Base-by-base conservation (phyloP, 2,797 vertebrate genomes). In the Phoebastria nigripes region DNA sequence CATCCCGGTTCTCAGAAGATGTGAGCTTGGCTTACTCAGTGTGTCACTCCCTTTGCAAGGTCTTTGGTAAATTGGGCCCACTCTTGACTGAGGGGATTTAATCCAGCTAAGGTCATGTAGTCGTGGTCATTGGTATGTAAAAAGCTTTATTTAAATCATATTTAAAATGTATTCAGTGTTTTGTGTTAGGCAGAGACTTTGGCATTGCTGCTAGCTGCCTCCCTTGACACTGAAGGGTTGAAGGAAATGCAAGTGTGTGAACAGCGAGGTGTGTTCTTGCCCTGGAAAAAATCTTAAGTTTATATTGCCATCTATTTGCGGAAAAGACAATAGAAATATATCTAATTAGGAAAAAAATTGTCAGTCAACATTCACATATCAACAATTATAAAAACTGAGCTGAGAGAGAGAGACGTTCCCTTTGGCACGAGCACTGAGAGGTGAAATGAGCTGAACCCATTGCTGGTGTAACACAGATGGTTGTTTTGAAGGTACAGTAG, bases 331-430 rank as follows among this genome's bases (percentile, higher is more conserved):
- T 56, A 52, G 15, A 78, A 63, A 70, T 66, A 11, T 22, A n/a
- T 71, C 7, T 72, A 71, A 84, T 44, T 26, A 47, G 31, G 49
- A 58, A 61, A 62, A 77, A 77, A 35, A 8, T 2, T 10, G 2
- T 72, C 11, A n/a, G 26, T 54, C 29, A 74, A 12, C 9, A 11
- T 63, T 42, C 9, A 12, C 0, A 0, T 44, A 24, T 13, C 2
- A 0, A 5, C 1, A 5, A 20, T 49, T 56, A 29, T 1, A 20
- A 42, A 49, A 67, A 25, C 7, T 19, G 39, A 22, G 24, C 33
- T 66, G 49, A 28, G 49, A 49, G 2, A 26, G 49, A 55, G 2
- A 28, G 7, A 13, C 1, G 2, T 26, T 78, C 6, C 46, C 6
- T 51, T 70, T 63, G 77, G n/a, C 28, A 21, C 11, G 28, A 58